phyloP scores from a whole-genome alignment of 2,888 invertebrate genomes.

The Cheilosia vulpina region DNA sequence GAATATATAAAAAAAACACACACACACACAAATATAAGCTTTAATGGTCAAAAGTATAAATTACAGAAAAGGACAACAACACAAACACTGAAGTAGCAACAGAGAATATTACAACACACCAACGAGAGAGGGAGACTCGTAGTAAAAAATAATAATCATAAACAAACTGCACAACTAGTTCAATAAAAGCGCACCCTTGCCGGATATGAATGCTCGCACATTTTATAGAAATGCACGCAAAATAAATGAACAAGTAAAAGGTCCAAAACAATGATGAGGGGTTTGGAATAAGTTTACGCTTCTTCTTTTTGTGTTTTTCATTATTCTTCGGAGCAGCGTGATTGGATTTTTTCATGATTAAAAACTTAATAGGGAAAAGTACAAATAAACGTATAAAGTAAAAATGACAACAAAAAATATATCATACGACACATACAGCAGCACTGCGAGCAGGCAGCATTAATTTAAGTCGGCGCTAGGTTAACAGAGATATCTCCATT shows the following conservation, averaged over 20 bases:
- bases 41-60: slow-evolving; percentile 50
- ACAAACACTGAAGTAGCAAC: slow-evolving; percentile 3
- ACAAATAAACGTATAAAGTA: slow-evolving; percentile 30
- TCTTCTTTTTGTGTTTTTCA: slow-evolving; percentile 21
- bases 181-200: slow-evolving; percentile 36
- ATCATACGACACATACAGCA: not conserved
- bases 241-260: slow-evolving; percentile 7
- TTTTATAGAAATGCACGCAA: slow-evolving; percentile 16
- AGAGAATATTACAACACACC: slow-evolving; percentile 28
- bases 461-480: too few species aligned
- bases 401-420: not conserved
- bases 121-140: not conserved
- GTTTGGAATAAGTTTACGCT: slow-evolving; percentile 16
- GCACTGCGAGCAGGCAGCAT: not conserved
- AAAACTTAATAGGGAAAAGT: slow-evolving; percentile 69
- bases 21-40: slow-evolving; percentile 62
- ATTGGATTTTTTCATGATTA: slow-evolving; percentile 76
- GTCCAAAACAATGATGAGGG: slow-evolving; percentile 1
- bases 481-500: too few species aligned
- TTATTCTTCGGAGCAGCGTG: slow-evolving; percentile 47
- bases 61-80: slow-evolving; percentile 39
- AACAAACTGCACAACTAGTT: slow-evolving; percentile 36
- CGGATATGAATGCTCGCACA: slow-evolving; percentile 52
- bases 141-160: slow-evolving; percentile 9
- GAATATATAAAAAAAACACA: slow-evolving; percentile 66